These are phyloP conservation scores for Phylloscopus collybita DNA, from an alignment of 2,797 vertebrate species.

Conservation along the genomic window DNA sequence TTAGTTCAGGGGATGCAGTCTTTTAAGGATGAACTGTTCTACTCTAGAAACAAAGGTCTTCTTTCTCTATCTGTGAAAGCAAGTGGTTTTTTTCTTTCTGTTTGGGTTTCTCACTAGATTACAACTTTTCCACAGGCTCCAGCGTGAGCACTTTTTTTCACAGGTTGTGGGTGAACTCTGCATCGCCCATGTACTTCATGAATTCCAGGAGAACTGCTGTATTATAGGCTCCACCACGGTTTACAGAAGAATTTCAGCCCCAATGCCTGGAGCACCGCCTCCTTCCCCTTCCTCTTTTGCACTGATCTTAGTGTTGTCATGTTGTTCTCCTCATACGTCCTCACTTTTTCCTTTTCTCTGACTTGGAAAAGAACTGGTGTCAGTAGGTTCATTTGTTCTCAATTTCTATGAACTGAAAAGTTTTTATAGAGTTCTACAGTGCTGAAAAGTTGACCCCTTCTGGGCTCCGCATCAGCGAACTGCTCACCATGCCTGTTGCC, in stretches of 20 bases:
- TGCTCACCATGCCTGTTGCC: rapidly evolving
- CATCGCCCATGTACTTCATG: not conserved
- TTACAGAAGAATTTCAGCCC: not conserved
- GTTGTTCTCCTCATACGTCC: not conserved
- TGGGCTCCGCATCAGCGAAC: rapidly evolving
- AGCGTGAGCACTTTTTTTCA: rapidly evolving
- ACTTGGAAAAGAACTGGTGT: not conserved
- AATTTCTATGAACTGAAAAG: not conserved
- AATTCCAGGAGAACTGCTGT: not conserved
- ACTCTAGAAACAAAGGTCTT: not conserved
- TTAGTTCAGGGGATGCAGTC: not conserved
- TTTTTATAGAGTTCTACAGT: not conserved
- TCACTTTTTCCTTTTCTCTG: not conserved
- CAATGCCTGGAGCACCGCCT: rapidly evolving
- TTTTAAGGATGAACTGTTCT: not conserved
- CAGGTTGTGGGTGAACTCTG: rapidly evolving
- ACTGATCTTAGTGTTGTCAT: rapidly evolving
- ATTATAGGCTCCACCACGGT: not conserved
- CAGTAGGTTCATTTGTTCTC: not conserved
- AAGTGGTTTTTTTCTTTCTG: not conserved
- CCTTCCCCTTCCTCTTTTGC: not conserved
- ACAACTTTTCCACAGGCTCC: rapidly evolving
- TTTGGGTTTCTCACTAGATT: not conserved
- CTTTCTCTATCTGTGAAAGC: not conserved
- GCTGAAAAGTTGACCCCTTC: not conserved